Percentiles rank a stretch among this genome's conserved stretches.
These are phyloP conservation scores for Frankliniella fusca DNA, from an alignment of 2,888 invertebrate species.

Conservation along the genomic window DNA sequence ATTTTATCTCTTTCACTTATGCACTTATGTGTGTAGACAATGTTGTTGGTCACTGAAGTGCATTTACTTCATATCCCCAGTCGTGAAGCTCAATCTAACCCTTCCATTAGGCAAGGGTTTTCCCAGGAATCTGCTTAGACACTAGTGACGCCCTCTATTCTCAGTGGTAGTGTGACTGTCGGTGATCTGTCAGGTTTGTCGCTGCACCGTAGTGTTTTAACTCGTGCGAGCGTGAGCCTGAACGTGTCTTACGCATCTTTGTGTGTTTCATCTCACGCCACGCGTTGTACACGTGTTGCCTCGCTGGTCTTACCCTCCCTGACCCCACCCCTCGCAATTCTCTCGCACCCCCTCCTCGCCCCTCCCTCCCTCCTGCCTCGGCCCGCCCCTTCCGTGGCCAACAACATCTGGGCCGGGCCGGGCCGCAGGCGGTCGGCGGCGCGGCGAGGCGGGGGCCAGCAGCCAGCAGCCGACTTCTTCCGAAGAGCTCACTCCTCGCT, in stretches of 20 bases:
- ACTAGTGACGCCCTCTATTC: too few species aligned
- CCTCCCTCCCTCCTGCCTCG: background rate
- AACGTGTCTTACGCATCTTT: background rate
- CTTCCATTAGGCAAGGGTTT: too few species aligned
- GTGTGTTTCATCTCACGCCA: conserved; percentile 9
- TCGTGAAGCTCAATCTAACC: too few species aligned
- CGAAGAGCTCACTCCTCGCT: too few species aligned
- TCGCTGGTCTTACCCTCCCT: background rate
- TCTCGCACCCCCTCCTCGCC: background rate
- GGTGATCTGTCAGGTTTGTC: too few species aligned
- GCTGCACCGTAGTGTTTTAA: background rate
- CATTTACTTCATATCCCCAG: too few species aligned
- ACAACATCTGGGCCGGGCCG: background rate
- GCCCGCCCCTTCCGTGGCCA: background rate
- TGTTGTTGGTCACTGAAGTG: too few species aligned
- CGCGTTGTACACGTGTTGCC: background rate
- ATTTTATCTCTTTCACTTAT: too few species aligned
- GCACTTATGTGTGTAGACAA: too few species aligned
- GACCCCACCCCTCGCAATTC: background rate
- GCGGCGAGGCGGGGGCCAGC: background rate
- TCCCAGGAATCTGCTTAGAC: too few species aligned
- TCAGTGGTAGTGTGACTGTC: too few species aligned
- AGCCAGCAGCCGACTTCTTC: too few species aligned
- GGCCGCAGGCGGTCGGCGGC: background rate
- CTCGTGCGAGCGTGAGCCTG: background rate